Percentiles rank a stretch among this genome's conserved stretches.
Evolutionary conservation across 2,113 vertebrate genomes (phyloP).

Genomic region (Beaufortia kweichowensis): DNA sequence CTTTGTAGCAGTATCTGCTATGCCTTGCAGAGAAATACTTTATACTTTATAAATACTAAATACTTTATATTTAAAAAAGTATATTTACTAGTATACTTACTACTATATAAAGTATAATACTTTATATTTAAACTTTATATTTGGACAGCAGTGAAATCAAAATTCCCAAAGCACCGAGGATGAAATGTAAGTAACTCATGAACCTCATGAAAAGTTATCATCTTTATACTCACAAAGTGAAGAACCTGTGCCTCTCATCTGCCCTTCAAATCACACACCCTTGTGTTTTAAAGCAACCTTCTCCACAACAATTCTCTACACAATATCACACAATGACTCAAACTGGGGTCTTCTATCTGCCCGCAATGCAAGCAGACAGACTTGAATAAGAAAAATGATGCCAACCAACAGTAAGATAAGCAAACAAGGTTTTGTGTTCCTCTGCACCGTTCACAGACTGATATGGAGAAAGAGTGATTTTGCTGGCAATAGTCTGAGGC

Average conservation of each 20-base stretch:
- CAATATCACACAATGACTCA: not conserved
- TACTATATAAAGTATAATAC: too few species aligned
- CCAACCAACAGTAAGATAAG: not conserved
- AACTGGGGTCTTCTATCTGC: not conserved
- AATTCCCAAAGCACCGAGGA: conserved; percentile 59
- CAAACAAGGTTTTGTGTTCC: not conserved
- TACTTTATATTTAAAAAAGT: too few species aligned
- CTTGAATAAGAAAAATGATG: not conserved
- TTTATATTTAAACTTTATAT: conserved; percentile 57
- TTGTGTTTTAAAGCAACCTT: not conserved
- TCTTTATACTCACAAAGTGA: not conserved
- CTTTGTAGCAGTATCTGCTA: conserved; percentile 63
- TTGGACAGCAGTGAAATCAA: conserved; percentile 56
- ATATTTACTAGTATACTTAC: too few species aligned
- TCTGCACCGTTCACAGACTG: not conserved
- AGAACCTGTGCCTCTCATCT: too few species aligned
- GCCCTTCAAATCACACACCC: not conserved
- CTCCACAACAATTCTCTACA: not conserved
- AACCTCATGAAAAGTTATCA: conserved; percentile 51
- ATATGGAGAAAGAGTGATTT: conserved; percentile 13
- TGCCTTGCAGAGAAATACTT: conserved; percentile 56
- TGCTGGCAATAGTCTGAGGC: too few species aligned
- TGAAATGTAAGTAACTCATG: conserved; percentile 63
- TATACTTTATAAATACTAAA: too few species aligned
- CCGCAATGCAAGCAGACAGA: not conserved